These are phyloP conservation scores for Lutraria lutraria DNA, from an alignment of 2,888 invertebrate species.

Conservation along the genomic window DNA sequence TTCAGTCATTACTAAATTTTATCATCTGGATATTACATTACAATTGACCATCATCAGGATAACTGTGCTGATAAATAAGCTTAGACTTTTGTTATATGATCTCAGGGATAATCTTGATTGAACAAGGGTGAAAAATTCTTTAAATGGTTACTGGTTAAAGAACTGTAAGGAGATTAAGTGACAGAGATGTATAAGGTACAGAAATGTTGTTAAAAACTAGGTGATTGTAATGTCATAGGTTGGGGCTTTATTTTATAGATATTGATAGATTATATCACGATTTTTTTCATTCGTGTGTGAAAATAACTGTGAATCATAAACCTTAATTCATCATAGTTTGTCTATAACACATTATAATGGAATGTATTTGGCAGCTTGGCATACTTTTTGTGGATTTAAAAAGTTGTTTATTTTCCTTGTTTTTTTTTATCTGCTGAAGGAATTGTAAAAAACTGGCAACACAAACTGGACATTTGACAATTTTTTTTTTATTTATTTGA, in stretches of 20 bases:
- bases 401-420: background rate
- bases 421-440: background rate
- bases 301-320: slow-evolving; percentile 13
- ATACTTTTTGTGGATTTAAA: background rate
- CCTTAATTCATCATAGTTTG: background rate
- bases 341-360: background rate
- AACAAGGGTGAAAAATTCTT: slow-evolving; percentile 46
- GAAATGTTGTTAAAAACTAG: background rate
- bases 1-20: background rate
- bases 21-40: background rate
- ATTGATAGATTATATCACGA: slow-evolving; percentile 21
- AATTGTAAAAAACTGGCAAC: too few relatives aligned
- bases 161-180: slow-evolving; percentile 25
- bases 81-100: slow-evolving; percentile 27
- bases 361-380: background rate
- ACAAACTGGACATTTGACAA: too few relatives aligned
- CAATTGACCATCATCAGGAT: background rate
- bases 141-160: slow-evolving; percentile 23
- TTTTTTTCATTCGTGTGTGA: background rate
- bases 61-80: slow-evolving; percentile 36
- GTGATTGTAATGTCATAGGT: slow-evolving; percentile 23
- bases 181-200: background rate
- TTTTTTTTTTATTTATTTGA: background rate
- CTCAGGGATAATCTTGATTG: slow-evolving; percentile 26
- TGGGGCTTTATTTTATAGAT: background rate